Percentiles rank a stretch among this genome's conserved stretches.
Evolutionary conservation across 2,888 invertebrate genomes (phyloP).

Genomic region (Quadriops clusia): DNA sequence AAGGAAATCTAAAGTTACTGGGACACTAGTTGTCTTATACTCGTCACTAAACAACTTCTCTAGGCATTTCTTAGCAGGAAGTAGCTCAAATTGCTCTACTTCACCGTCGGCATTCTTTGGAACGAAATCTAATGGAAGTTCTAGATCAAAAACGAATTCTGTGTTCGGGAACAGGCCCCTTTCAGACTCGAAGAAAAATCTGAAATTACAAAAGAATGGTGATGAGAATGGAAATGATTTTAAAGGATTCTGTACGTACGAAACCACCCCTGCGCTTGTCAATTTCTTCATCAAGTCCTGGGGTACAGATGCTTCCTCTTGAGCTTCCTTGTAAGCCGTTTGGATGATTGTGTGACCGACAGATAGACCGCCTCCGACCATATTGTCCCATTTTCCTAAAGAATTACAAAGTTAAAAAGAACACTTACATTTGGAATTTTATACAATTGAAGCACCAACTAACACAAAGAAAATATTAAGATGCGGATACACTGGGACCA

Average conservation of each 20-base stretch:
- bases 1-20: slow-evolving; percentile 83
- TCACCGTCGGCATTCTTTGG: slow-evolving; percentile 93
- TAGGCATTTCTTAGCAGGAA: slow-evolving; percentile 71
- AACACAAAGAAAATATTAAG: slow-evolving; percentile 10
- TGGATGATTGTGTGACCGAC: slow-evolving; percentile 80
- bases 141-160: slow-evolving; percentile 87
- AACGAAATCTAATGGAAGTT: slow-evolving; percentile 77
- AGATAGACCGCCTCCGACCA: slow-evolving; percentile 87
- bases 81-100: slow-evolving; percentile 80
- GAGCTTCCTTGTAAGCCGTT: slow-evolving; percentile 86
- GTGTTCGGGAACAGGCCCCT: slow-evolving; percentile 89
- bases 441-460: too few relatives aligned
- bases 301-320: slow-evolving; percentile 87
- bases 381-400: slow-evolving; percentile 82
- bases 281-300: slow-evolving; percentile 63
- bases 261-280: slow-evolving; percentile 69
- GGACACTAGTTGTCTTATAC: slow-evolving; percentile 89
- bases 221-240: neutral
- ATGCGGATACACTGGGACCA: too few relatives aligned
- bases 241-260: slow-evolving; percentile 49
- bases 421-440: slow-evolving; percentile 1
- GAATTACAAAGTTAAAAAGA: slow-evolving; percentile 3
- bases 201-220: slow-evolving; percentile 24
- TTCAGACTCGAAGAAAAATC: slow-evolving; percentile 86
- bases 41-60: slow-evolving; percentile 70